These are phyloP conservation scores for Ellobius talpinus DNA, from an alignment of 2,113 vertebrate species.

Conservation along the genomic window DNA sequence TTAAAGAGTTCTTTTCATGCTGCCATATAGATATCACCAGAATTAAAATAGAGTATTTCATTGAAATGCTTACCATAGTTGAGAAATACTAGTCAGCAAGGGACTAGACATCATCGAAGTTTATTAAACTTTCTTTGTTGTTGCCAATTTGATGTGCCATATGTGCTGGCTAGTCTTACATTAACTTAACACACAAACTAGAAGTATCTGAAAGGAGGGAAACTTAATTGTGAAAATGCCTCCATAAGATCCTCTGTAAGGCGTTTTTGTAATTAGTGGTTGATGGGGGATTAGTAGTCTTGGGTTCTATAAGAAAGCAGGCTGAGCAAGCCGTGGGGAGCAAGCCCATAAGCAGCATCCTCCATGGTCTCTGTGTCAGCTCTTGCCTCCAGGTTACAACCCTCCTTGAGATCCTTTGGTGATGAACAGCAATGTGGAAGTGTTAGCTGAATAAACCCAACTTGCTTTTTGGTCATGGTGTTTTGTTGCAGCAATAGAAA, in stretches of 20 bases:
- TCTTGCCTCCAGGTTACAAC: not conserved
- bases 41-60: constrained; percentile 13
- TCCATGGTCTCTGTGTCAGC: not conserved
- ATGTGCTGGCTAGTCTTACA: not conserved
- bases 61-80: not conserved
- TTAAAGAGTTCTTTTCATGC: not conserved
- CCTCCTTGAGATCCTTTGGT: not conserved
- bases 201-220: not conserved
- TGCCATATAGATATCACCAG: not conserved
- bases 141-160: not conserved
- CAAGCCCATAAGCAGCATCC: not conserved
- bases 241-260: not conserved
- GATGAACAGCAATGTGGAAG: not conserved
- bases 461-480: not conserved
- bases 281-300: not conserved
- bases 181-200: not conserved
- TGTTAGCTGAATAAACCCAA: not conserved
- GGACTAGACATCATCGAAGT: not conserved
- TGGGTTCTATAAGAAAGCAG: not conserved
- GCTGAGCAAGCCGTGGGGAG: not conserved
- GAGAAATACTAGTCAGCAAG: not conserved
- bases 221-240: not conserved
- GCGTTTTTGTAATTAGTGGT: not conserved
- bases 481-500: not conserved
- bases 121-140: not conserved